A percentile compares a stretch with the other conserved stretches of the same genome.
Evolutionary conservation across 35 echinoderm and acorn worm genomes (phyloP).

Genomic region (Heliocidaris tuberculata): DNA sequence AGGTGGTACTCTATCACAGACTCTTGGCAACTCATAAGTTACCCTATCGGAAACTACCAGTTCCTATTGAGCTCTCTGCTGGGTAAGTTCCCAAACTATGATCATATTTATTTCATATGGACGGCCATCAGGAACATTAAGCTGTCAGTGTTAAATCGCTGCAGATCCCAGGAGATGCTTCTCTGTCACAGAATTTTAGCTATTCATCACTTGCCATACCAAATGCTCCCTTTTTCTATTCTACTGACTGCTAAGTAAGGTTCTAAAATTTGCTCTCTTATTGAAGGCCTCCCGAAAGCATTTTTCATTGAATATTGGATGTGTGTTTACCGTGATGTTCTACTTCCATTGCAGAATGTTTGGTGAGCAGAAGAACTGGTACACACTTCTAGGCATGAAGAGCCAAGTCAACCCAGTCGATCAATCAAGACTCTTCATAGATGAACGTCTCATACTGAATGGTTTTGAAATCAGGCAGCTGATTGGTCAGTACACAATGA

Average conservation of each 20-base stretch:
- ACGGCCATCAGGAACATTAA: too few species aligned
- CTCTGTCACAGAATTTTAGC: too few species aligned
- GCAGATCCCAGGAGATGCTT: too few species aligned
- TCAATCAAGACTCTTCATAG: conserved; percentile 37
- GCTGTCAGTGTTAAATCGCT: too few species aligned
- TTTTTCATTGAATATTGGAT: too few species aligned
- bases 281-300: too few species aligned
- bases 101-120: neutral
- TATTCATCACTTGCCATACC: too few species aligned
- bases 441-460: conserved; percentile 43
- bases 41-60: conserved; percentile 44
- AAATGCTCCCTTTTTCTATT: too few species aligned
- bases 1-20: conserved; percentile 59
- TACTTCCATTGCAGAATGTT: conserved; percentile 24
- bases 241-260: too few species aligned
- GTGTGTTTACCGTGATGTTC: too few species aligned
- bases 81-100: conserved; percentile 34
- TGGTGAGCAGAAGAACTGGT: conserved; percentile 37
- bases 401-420: conserved; percentile 40
- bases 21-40: conserved; percentile 55
- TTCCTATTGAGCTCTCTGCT: conserved; percentile 52
- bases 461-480: conserved; percentile 52
- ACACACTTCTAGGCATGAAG: conserved; percentile 30
- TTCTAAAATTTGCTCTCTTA: too few species aligned
- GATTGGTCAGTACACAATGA: neutral